Base-by-base conservation (phyloP, 2,113 vertebrate species). In the Nothobranchius kuhntae region DNA sequence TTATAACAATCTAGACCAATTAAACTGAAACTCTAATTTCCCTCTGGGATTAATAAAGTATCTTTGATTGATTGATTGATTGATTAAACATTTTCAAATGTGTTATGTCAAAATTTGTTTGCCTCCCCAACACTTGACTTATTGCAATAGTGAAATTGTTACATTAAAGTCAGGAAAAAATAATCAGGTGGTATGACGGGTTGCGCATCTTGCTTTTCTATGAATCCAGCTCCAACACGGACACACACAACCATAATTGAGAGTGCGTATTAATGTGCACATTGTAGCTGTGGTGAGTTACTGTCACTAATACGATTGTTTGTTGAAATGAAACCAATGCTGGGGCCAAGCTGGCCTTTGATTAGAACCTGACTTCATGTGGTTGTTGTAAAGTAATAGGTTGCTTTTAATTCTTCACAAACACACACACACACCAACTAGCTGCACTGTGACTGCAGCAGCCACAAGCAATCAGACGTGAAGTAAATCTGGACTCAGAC, bases 281-380 rank as follows among this genome's bases (percentile, higher is more conserved):
- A 66, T 9, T 45, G 44, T 45, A 3, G 44, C 44, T 77, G 78
- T 80, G 66, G 54, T 17, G 61, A 67, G 45, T 65, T 24, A 11
- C 50, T 68, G 71, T 60, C 69, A 81, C 78, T 86, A 75, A 81
- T 66, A 61, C 53, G 70, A 77, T 59, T 58, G 55, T 65, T 60
- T 61, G 57, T 53, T 54, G 46, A 76, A 68, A 45, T 9, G 56
- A 75, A 35, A 4, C 64, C 48, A 58, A 68, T 65, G 65, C 80
- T 76, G 82, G 84, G 80, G 80, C 80, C 84, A 55, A 61, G 51
- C 38, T 45, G 13, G 0, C 60, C 35, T 53, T 48, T n/a, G 40
- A 69, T 71, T 61, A 73, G 54, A 42, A 44, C 17, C 15, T 15
- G 26, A 47, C 53, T 42, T 1, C 0, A 3, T 1, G 35, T 1